Base-by-base conservation (phyloP, 2,797 vertebrate genomes). In the Erithacus rubecula region DNA sequence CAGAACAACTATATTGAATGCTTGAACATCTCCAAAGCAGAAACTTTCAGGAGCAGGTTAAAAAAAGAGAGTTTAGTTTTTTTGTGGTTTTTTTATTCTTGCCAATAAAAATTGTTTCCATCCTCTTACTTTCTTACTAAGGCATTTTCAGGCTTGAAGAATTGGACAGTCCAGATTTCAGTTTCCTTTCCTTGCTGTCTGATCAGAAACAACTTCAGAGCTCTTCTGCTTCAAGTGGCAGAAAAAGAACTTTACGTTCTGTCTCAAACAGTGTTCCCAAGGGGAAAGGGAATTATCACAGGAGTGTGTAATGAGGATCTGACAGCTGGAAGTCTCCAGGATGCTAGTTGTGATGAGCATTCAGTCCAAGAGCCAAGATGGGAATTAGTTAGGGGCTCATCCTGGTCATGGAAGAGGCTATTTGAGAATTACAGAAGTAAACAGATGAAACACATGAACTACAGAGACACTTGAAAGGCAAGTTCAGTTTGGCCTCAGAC, bases 1-100 rank as follows among this genome's bases (percentile, higher is more conserved):
- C 15, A 51, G 49, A 80, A 36, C 3, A 4, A 19, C 51, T 69
- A 2, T 44, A 10, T 43, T 24, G 58, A 58, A 27, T 51, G 8
- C 39, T 65, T 87, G 10, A 17, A 56, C 39, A 77, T 77, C 18
- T 80, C 37, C 37, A 76, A 77, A 65, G 22, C 37, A 9, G 13
- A 75, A 37, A 16, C 2, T 51, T 60, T 30, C 2, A 0, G 11
- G 21, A 24, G 8, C 3, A 9, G 5, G 1, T 46, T n/a, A 12
- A 32, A 60, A 30, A 58, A 70, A 32, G 13, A 43, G 3, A 26
- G 10, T 20, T 53, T 37, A 15, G 8, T 2, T 0, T 8, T 32
- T 37, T 22, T 17, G 17, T 46, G 11, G 0, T 3, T 36, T 60
- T 60, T 37, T 37, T 36, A 23, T 39, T 29, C 27, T 29, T 86